A percentile compares a stretch with the other conserved stretches of the same genome.
These are phyloP conservation scores for Tuta absoluta DNA, from an alignment of 2,888 invertebrate genomes.

Conservation along the genomic window DNA sequence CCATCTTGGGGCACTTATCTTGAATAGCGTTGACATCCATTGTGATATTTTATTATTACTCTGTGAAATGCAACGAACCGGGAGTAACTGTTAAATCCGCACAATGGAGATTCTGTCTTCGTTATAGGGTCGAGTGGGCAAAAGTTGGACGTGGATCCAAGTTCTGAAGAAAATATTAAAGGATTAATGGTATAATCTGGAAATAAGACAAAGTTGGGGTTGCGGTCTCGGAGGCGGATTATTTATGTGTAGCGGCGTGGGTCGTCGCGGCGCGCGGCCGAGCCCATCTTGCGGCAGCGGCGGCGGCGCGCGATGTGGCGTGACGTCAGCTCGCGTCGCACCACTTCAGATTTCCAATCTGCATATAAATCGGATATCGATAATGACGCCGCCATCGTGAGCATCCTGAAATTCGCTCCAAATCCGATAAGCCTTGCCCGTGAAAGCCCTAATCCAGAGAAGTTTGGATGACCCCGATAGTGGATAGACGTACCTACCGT, in stretches of 20 bases:
- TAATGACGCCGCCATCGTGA: conserved; percentile 78
- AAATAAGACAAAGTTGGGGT: conserved; percentile 62
- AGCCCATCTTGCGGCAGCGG: conserved; percentile 37
- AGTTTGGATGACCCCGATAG: conserved; percentile 78
- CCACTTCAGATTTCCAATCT: conserved; percentile 71
- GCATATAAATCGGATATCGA: conserved; percentile 81
- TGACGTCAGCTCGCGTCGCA: conserved; percentile 55
- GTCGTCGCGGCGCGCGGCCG: conserved; percentile 30
- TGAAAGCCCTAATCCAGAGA: conserved; percentile 78
- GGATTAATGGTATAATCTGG: conserved; percentile 67
- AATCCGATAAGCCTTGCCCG: conserved; percentile 77
- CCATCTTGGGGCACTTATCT: conserved; percentile 71
- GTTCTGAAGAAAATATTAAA: conserved; percentile 62
- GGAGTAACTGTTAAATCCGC: conserved; percentile 75
- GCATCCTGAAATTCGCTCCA: conserved; percentile 76
- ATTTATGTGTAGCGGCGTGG: conserved; percentile 54
- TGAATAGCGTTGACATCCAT: conserved; percentile 79
- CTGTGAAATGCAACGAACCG: conserved; percentile 74
- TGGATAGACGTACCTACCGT: conserved; percentile 75
- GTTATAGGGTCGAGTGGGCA: conserved; percentile 68
- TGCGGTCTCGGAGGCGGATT: conserved; percentile 55
- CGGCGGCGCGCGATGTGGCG: conserved; percentile 35
- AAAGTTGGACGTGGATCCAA: conserved; percentile 72
- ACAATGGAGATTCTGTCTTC: conserved; percentile 75
- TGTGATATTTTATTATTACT: conserved; percentile 79